Evolutionary conservation across 2,797 vertebrate genomes (phyloP), one percentile per base, ranked within the genome.

Genomic region (Phrynocephalus forsythii): DNA sequence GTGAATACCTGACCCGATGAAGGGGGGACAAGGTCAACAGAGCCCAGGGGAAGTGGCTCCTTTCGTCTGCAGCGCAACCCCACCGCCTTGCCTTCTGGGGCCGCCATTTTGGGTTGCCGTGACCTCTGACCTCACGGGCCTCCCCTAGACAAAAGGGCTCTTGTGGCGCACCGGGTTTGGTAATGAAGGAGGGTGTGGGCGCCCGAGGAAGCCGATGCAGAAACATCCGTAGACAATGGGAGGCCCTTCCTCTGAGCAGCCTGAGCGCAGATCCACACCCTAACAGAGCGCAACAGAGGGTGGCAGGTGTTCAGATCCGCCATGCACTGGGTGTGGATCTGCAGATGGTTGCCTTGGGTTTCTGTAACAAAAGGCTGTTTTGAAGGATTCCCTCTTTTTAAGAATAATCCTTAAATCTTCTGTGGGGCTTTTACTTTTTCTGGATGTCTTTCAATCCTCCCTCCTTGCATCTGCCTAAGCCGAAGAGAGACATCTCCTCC

Each of bases 41-140:
- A 33, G 30, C 9, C 73, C 30, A 33, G 6, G 26, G 5, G 3
- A 56, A 0, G 78, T 28, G 66, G 79, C n/a, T 28, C 87, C 87
- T 69, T 95, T 95, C 96, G 93, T 96, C 90, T 90, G 30, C 38
- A 80, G 73, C 5, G 0, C 24, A 0, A 3, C 67, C 68, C 0
- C 33, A 1, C 16, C 33, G 84, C 68, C 81, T 75, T 5, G 33
- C 77, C 84, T 91, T 90, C 82, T 85, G 69, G 30, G 66, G 84
- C 52, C 52, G 50, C 88, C 79, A n/a, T 88, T 91, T 91, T 79
- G 67, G 88, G 26, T 38, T 52, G 8, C 0, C 67, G 79, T 89
- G 84, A 88, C 92, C 92, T 90, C 85, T 89, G 88, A 91, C 90
- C 89, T 77, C 87, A 81, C 0, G 8, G 52, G 77, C 30, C 87